Conservation (phyloP, 2,888 invertebrate species). For the Rhodophaea formosa region DNA sequence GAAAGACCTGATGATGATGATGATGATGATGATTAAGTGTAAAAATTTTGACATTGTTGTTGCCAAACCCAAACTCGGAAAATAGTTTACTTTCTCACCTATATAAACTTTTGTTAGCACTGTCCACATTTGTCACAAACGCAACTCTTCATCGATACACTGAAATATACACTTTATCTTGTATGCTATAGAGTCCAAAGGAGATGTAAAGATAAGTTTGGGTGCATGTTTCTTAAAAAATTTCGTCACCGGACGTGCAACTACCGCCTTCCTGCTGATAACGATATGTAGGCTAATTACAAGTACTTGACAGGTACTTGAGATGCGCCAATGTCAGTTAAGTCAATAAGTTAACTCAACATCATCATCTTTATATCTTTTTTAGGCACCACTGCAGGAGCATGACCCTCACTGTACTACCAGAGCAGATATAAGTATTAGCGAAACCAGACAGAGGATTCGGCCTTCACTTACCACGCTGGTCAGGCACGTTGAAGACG, state of each 20-base stretch:
- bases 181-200: not conserved
- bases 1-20: no score
- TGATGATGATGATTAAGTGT: not conserved
- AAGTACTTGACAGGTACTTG: constrained; percentile 20
- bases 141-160: not conserved
- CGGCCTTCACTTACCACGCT: no score
- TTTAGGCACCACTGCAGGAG: no score
- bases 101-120: constrained; percentile 1
- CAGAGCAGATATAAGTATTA: no score
- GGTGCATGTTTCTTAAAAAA: constrained; percentile 18
- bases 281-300: constrained; percentile 37
- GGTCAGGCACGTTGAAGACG: no score
- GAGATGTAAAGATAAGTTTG: not conserved
- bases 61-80: not conserved
- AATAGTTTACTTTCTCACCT: constrained; percentile 11
- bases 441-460: no score
- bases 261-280: constrained; percentile 37
- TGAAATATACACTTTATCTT: not conserved
- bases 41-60: not conserved
- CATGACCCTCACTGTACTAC: no score
- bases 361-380: no score
- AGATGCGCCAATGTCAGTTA: constrained; percentile 8
- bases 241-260: constrained; percentile 36
- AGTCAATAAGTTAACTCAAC: constrained; percentile 3
- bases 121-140: not conserved